Evolutionary conservation across 2,797 vertebrate species (phyloP).

Genomic region (Falco berigora): DNA sequence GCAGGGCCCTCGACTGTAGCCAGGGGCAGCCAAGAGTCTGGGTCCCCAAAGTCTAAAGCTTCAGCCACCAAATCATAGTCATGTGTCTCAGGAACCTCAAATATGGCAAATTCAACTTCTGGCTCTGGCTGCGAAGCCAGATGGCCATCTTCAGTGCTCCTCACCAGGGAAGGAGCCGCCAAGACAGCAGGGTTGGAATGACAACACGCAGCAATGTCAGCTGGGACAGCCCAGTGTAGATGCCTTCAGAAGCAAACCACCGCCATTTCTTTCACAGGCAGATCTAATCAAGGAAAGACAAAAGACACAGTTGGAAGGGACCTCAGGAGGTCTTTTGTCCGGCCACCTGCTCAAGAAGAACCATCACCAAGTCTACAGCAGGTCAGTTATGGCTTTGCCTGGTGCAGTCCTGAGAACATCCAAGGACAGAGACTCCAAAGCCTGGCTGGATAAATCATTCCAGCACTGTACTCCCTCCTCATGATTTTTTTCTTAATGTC

Average conservation of each 20-base stretch:
- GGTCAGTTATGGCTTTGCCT: background rate
- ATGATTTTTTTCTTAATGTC: background rate
- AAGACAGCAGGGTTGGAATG: background rate
- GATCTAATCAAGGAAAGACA: background rate
- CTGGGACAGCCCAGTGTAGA: background rate
- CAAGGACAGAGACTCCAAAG: background rate
- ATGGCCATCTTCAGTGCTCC: background rate
- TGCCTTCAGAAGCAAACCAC: background rate
- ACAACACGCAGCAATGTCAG: background rate
- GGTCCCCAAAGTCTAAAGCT: background rate
- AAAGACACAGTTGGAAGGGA: background rate
- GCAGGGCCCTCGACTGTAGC: background rate
- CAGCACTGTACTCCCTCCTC: background rate
- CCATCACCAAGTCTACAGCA: background rate
- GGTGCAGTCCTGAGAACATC: background rate
- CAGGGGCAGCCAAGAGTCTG: background rate
- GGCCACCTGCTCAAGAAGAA: background rate
- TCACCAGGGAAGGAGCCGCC: background rate
- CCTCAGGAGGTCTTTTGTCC: background rate
- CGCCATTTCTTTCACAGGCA: background rate
- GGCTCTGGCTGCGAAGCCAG: background rate
- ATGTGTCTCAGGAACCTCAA: background rate
- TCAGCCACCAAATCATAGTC: background rate
- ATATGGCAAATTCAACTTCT: background rate
- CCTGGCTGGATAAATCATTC: background rate